phyloP scores from a whole-genome alignment of 2,888 invertebrate genomes.

The Drosophila cognata region DNA sequence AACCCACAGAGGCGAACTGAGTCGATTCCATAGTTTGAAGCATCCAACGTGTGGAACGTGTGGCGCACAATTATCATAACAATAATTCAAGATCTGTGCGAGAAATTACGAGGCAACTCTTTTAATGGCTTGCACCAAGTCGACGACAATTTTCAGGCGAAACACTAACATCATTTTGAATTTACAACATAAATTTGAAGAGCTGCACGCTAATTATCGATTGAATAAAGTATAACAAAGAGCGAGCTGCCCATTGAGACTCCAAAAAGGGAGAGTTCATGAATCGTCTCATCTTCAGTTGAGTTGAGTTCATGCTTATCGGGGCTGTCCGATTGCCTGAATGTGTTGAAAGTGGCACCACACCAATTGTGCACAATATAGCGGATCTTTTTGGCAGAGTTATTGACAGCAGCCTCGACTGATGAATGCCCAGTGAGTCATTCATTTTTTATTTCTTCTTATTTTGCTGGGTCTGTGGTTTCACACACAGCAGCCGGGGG shows the following conservation, averaged over 20 bases:
- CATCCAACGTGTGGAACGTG: conserved; percentile 4
- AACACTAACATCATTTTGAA: conserved; percentile 81
- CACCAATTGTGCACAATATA: conserved; percentile 54
- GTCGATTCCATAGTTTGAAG: not conserved
- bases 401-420: conserved; percentile 67
- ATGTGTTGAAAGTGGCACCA: conserved; percentile 49
- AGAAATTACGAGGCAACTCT: conserved; percentile 38
- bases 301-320: conserved; percentile 42
- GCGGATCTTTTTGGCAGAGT: conserved; percentile 66
- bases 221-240: conserved; percentile 67
- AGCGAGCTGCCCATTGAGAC: conserved; percentile 5
- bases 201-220: conserved; percentile 72
- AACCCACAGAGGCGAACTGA: conserved; percentile 39
- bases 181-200: conserved; percentile 78
- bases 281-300: conserved; percentile 22
- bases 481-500: conserved; percentile 17
- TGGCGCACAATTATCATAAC: conserved; percentile 72
- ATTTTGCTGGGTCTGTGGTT: conserved; percentile 36
- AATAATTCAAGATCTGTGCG: conserved; percentile 71
- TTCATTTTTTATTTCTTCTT: conserved; percentile 20
- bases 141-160: conserved; percentile 69
- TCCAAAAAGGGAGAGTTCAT: conserved; percentile 12
- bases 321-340: conserved; percentile 29
- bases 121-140: conserved; percentile 42
- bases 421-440: conserved; percentile 70